A percentile compares a stretch with the other conserved stretches of the same genome.
Conservation (phyloP, 2,113 vertebrate genomes). For the Vulpes vulpes region DNA sequence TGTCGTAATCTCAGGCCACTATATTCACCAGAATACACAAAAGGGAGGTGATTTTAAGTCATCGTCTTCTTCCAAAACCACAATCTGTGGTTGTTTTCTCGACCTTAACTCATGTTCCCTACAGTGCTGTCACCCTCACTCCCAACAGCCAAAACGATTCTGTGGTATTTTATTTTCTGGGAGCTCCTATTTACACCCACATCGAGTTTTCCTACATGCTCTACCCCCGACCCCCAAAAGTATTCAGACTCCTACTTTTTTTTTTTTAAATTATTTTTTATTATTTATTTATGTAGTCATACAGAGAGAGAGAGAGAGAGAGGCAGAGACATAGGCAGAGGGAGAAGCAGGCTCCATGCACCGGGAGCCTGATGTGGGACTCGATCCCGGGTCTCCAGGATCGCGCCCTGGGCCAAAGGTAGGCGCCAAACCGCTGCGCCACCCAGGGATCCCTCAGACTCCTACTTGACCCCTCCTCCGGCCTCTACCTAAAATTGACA, state of each 20-base stretch:
- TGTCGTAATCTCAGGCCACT: background rate
- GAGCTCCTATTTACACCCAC: background rate
- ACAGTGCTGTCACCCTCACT: background rate
- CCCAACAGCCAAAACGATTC: background rate
- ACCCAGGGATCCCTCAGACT: background rate
- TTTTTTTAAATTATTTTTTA: too few species aligned
- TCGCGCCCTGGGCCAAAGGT: too few species aligned
- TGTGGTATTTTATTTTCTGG: background rate
- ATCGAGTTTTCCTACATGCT: background rate
- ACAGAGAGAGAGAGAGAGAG: too few species aligned
- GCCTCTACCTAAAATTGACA: background rate
- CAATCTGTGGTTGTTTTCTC: background rate
- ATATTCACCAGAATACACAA: background rate
- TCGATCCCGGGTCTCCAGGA: too few species aligned
- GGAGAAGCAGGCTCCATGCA: too few species aligned
- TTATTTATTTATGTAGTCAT: too few species aligned
- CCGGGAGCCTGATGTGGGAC: too few species aligned
- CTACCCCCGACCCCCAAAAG: background rate
- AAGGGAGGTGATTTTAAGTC: background rate
- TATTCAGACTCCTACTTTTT: background rate
- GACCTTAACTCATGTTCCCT: background rate
- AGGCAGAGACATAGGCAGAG: too few species aligned
- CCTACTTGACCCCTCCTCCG: background rate
- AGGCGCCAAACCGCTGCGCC: too few species aligned
- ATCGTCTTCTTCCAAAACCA: background rate